Base-by-base conservation (phyloP, 2,888 invertebrate species). In the Caenorhabditis parvicauda region DNA sequence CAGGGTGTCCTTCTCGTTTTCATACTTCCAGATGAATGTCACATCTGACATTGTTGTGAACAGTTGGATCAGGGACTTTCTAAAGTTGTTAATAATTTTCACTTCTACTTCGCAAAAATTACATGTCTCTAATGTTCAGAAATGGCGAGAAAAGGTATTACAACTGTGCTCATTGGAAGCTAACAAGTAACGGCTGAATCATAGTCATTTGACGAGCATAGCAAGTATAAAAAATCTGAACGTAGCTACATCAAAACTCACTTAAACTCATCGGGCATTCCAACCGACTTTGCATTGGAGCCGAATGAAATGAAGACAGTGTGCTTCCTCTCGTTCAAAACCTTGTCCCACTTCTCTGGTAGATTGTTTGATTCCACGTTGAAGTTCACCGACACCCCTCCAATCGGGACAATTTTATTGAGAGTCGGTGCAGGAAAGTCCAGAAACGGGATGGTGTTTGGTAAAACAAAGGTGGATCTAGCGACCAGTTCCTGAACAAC, bases 21-120 rank as follows among this genome's bases (percentile, higher is more conserved):
- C 67, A 47, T 67, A 67, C 37, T 67, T 67, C 67, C 67, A 67
- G 25, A 67, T 67, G 41, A 67, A 67, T n/a, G 67, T 62, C 7
- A 56, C 53, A 17, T 60, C 61, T 4, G 61, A 59, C 64, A 67
- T 61, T 9, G 59, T 45, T 9, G 46, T 46, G 46, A 61, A 53
- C n/a, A 59, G 53, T 27, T 56, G 32, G 0, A 65, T 22, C 7
- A 67, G 35, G 14, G 64, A 51, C 29, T 61, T 48, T 44, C 59
- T 67, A 47, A 57, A 63, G 24, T 45, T 24, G 2, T 29, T 39
- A n/a, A 45, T 45, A 17, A 7, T 5, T 5, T 9, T 12, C 17
- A n/a, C 39, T n/a, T n/a, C n/a, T 39, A 5, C 6, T 39, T 39
- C 39, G 7, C 22, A 21, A 44, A 44, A 25, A 9, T 12, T 44